Base-by-base conservation (phyloP, 2,888 invertebrate species). In the Caenorhabditis sulstoni region DNA sequence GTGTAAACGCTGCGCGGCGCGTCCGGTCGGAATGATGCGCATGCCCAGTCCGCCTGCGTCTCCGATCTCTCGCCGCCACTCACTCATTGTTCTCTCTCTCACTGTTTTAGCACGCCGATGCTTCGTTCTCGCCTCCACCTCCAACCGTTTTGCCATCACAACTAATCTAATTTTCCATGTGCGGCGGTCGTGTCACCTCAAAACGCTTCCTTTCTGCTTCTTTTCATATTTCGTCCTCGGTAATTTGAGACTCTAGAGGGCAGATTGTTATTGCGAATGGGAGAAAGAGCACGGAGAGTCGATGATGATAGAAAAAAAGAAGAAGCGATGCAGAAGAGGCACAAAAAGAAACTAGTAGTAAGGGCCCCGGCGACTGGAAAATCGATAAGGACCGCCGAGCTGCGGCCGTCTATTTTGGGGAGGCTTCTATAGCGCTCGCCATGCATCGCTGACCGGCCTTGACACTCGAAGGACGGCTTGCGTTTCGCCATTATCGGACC, bases 371-470 rank as follows among this genome's bases (percentile, higher is more conserved):
- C 29, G 29, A 7, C 29, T 29, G 22, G 23, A 64, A 64, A 64
- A 64, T 64, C 64, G 64, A 64, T 64, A 52, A 35, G 50, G 52
- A 62, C 49, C 8, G 44, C 23, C 29, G 29, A n/a, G 16, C 44
- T 23, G 44, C 22, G 22, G n/a, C 45, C 55, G 65, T 65, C 65
- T 55, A 45, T 47, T 44, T 18, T n/a, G 20, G 57, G 47, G 62
- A 45, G 61, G 71, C 71, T 71, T 62, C 62, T 29, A 49, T 57
- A 62, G 55, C 18, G 29, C 57, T 61, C 52, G 29, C 52, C 39
- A 58, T 61, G 44, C 59, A 52, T 59, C 68, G 52, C 47, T 71
- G 71, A 71, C 71, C 64, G 71, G 55, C 71, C 71, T 71, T 71
- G 71, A 71, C 71, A 71, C 71, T 64, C 62, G 29, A 7, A 29